Evolutionary conservation across 2,888 invertebrate species (phyloP).

Genomic region (Papilio protenor): DNA sequence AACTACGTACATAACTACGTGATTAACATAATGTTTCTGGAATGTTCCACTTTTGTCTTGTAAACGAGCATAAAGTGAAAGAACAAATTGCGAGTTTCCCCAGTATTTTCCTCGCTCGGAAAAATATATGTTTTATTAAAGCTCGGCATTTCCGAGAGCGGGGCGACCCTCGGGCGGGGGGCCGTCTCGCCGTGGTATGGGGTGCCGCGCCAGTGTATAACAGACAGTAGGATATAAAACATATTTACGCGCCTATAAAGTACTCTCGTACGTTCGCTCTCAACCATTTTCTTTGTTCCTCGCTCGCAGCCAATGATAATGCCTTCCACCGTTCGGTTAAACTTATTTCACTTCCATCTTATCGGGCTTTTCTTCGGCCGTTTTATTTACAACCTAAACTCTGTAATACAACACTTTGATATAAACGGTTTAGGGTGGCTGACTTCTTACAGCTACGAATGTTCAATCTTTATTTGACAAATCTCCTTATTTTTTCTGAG

Average conservation of each 20-base stretch:
- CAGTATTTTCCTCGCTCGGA: conserved; percentile 85
- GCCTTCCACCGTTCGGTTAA: conserved; percentile 83
- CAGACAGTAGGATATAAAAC: conserved; percentile 85
- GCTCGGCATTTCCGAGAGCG: conserved; percentile 85
- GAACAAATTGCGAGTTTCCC: conserved; percentile 85
- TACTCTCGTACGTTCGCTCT: conserved; percentile 84
- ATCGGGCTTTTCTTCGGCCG: conserved; percentile 80
- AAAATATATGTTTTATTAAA: conserved; percentile 85
- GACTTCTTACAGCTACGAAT: conserved; percentile 57
- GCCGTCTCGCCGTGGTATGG: conserved; percentile 69
- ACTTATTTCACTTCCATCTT: conserved; percentile 82
- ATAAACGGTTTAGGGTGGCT: conserved; percentile 72
- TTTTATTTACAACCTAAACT: conserved; percentile 81
- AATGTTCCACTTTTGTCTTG: conserved; percentile 85
- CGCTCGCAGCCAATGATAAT: conserved; percentile 83
- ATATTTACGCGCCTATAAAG: conserved; percentile 85
- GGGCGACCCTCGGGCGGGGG: conserved; percentile 76
- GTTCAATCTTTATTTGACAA: conserved; percentile 46
- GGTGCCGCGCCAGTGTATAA: conserved; percentile 82
- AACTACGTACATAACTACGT: conserved; percentile 76
- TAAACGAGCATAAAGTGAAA: conserved; percentile 85
- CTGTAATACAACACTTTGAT: conserved; percentile 73
- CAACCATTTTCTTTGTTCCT: conserved; percentile 84
- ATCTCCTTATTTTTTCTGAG: conserved; percentile 8
- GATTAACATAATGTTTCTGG: conserved; percentile 83